These are phyloP conservation scores for Stichopus horrens DNA, from an alignment of 53 echinoderm and acorn worm species.

Conservation along the genomic window DNA sequence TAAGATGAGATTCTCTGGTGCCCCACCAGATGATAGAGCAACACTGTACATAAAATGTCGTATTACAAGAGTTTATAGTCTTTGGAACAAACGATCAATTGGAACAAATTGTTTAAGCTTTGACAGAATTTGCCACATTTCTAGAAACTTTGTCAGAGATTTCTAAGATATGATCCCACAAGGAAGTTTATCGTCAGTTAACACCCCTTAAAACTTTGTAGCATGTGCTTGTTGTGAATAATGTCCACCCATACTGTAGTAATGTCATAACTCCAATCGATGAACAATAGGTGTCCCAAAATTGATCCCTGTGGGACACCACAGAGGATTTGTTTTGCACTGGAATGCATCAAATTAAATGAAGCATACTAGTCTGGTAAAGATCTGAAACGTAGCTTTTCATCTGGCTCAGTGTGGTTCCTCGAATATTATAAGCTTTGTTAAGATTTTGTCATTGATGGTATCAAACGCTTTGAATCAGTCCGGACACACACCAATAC, in stretches of 20 bases:
- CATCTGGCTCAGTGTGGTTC: neutral
- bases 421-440: neutral
- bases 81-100: neutral
- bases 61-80: neutral
- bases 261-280: neutral
- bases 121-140: neutral
- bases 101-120: neutral
- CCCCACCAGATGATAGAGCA: neutral
- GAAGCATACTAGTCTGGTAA: neutral
- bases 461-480: slow-evolving; percentile 2
- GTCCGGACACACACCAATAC: neutral
- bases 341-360: neutral
- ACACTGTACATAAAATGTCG: neutral
- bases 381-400: neutral
- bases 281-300: neutral
- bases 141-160: neutral
- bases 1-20: neutral
- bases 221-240: neutral
- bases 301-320: slow-evolving; percentile 12
- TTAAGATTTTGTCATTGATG: neutral
- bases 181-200: neutral
- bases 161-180: neutral
- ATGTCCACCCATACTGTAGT: neutral
- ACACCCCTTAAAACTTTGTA: too few relatives aligned
- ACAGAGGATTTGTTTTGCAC: neutral